A percentile compares a stretch with the other conserved stretches of the same genome.
These are phyloP conservation scores for Anthophora plumipes DNA, from an alignment of 2,888 invertebrate genomes.

Conservation along the genomic window DNA sequence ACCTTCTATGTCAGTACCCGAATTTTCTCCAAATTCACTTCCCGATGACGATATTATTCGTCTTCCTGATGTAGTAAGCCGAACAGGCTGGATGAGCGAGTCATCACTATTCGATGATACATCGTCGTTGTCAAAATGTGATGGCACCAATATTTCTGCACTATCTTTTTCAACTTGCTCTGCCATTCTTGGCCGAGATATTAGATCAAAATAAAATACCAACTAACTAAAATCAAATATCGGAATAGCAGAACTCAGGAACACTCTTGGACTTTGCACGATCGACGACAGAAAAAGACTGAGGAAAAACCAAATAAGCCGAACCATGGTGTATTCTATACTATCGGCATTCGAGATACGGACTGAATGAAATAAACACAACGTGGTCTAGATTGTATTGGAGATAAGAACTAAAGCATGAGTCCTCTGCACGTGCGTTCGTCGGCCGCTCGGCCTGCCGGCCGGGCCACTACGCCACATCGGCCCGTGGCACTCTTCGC, in stretches of 20 bases:
- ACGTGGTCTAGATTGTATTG: too few species aligned
- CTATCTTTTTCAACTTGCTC: conserved; percentile 9
- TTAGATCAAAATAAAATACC: not conserved
- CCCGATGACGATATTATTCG: conserved; percentile 6
- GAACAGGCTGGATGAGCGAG: conserved; percentile 11
- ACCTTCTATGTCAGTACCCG: conserved; percentile 16
- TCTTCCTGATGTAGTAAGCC: conserved; percentile 29
- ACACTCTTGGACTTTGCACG: conserved; percentile 9
- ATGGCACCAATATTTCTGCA: conserved; percentile 11
- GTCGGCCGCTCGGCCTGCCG: too few species aligned
- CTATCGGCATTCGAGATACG: not conserved
- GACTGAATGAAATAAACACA: too few species aligned
- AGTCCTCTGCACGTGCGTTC: not conserved
- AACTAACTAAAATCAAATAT: conserved; percentile 9
- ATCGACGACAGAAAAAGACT: conserved; percentile 11
- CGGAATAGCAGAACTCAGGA: not conserved
- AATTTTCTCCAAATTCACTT: conserved; percentile 27
- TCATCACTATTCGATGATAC: conserved; percentile 32
- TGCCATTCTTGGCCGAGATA: conserved; percentile 1
- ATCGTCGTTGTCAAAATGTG: conserved; percentile 18
- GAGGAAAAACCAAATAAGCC: conserved; percentile 18
- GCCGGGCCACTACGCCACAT: too few species aligned
- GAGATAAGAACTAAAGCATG: not conserved
- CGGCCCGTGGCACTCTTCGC: not conserved
- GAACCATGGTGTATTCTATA: not conserved